Evolutionary conservation across 1,140 invertebrate genomes (phyloP).

Genomic region (Calliphora vicina): DNA sequence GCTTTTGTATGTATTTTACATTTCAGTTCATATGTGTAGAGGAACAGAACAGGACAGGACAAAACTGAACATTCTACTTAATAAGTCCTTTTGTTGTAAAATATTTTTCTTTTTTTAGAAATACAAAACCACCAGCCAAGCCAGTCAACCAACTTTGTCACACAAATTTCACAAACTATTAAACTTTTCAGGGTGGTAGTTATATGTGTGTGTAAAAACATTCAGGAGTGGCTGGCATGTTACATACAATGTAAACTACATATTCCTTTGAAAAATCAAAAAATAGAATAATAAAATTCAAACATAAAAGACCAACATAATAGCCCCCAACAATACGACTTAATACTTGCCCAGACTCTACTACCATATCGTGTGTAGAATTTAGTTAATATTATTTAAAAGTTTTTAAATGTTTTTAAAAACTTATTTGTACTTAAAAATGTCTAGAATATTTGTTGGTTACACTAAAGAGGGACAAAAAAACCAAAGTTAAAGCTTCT

Average conservation of each 20-base stretch:
- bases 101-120: neutral
- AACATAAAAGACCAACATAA: neutral
- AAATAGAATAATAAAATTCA: neutral
- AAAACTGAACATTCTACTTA: neutral
- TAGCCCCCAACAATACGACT: neutral
- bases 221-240: neutral
- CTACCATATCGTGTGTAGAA: neutral
- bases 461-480: too few species aligned
- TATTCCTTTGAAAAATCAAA: neutral
- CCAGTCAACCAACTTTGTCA: conserved; percentile 7
- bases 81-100: neutral
- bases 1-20: neutral
- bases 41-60: neutral
- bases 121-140: neutral
- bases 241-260: neutral
- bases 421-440: conserved; percentile 1
- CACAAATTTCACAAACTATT: conserved; percentile 31
- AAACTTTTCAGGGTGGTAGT: neutral
- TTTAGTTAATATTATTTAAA: neutral
- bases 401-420: neutral
- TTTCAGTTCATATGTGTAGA: neutral
- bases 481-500: neutral
- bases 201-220: too few species aligned
- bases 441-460: neutral
- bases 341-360: neutral